Evolutionary conservation across 2,113 vertebrate species (phyloP).

Genomic region (Python bivittatus): DNA sequence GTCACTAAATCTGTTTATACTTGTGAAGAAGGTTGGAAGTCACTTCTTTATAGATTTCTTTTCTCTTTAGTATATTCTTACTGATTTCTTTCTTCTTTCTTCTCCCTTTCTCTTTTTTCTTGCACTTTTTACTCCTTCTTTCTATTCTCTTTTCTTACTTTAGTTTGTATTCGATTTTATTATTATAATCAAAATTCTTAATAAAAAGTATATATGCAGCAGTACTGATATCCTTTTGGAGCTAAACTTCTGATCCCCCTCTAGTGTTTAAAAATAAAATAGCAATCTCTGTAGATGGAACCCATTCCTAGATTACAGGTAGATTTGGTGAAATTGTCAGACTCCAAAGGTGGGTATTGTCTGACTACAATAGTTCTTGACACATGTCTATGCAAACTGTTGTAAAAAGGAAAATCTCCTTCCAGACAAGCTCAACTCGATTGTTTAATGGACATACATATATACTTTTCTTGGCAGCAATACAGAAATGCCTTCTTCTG

Average conservation of each 20-base stretch:
- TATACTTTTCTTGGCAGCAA: neutral
- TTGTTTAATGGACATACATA: neutral
- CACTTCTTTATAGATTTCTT: neutral
- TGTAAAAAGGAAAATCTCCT: neutral
- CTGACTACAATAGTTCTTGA: neutral
- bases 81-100: neutral
- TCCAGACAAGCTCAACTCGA: neutral
- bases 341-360: neutral
- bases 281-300: neutral
- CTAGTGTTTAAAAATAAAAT: constrained; percentile 39
- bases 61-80: neutral
- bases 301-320: neutral
- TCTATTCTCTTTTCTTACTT: neutral
- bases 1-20: neutral
- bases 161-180: neutral
- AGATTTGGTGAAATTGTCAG: neutral
- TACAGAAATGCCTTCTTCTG: neutral
- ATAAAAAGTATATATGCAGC: neutral
- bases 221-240: neutral
- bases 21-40: neutral
- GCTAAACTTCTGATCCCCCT: constrained; percentile 46
- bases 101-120: neutral
- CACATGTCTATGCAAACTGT: neutral
- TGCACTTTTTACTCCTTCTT: neutral
- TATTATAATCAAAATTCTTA: neutral